These are phyloP conservation scores for Andrena bicolor DNA, from an alignment of 2,888 invertebrate genomes.

Conservation along the genomic window DNA sequence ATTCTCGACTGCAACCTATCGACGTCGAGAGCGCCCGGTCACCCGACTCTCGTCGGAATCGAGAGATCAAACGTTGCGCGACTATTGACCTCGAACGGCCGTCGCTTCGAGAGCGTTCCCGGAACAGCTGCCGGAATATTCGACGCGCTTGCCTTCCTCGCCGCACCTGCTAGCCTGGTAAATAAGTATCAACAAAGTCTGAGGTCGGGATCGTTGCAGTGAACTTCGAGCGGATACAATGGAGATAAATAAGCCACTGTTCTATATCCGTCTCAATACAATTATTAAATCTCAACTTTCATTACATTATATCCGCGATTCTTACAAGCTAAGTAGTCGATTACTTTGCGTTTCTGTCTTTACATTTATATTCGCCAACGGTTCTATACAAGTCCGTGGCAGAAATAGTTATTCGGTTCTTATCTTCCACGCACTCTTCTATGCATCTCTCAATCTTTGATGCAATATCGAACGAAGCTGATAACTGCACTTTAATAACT, in stretches of 20 bases:
- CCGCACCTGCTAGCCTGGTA: slow-evolving; percentile 72
- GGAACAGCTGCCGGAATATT: slow-evolving; percentile 37
- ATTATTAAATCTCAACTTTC: too few relatives aligned
- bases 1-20: slow-evolving; percentile 67
- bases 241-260: not conserved
- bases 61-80: slow-evolving; percentile 55
- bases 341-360: too few relatives aligned
- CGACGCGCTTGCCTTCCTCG: slow-evolving; percentile 56
- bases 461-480: too few relatives aligned
- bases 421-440: too few relatives aligned
- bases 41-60: slow-evolving; percentile 52
- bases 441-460: too few relatives aligned
- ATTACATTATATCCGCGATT: too few relatives aligned
- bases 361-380: too few relatives aligned
- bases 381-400: too few relatives aligned
- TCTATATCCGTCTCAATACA: too few relatives aligned
- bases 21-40: slow-evolving; percentile 56
- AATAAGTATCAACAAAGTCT: slow-evolving; percentile 79
- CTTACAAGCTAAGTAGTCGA: too few relatives aligned
- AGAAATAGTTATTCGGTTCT: too few relatives aligned
- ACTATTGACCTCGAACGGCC: slow-evolving; percentile 64
- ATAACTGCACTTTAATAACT: too few relatives aligned
- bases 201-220: slow-evolving; percentile 77
- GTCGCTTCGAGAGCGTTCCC: slow-evolving; percentile 46
- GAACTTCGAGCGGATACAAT: slow-evolving; percentile 23